These are phyloP conservation scores for Nephrotoma appendiculata DNA, from an alignment of 2,888 invertebrate species.

Conservation along the genomic window DNA sequence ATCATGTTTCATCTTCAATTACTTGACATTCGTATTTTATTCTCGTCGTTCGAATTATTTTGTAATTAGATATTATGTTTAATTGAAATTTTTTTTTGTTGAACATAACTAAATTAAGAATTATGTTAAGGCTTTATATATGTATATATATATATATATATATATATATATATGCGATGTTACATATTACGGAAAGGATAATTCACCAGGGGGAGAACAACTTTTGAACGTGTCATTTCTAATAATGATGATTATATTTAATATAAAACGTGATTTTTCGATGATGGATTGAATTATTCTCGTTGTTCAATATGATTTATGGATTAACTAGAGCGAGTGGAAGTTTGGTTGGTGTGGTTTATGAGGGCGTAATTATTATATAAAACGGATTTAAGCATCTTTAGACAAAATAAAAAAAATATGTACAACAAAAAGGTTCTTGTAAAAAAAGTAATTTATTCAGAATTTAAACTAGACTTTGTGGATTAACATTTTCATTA, in stretches of 20 bases:
- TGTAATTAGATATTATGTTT: background rate
- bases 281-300: background rate
- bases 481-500: background rate
- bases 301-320: background rate
- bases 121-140: background rate
- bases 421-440: background rate
- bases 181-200: background rate
- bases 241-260: background rate
- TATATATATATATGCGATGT: background rate
- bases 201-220: background rate
- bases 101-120: background rate
- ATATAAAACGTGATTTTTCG: background rate
- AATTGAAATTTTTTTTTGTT: background rate
- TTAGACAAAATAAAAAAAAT: background rate
- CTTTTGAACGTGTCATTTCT: background rate
- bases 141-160: too few relatives aligned
- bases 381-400: background rate
- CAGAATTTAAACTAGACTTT: background rate
- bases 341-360: background rate
- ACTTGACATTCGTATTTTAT: background rate
- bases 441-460: background rate
- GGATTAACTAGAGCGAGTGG: background rate
- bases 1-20: background rate
- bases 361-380: background rate
- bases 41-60: background rate